Evolutionary conservation across 2,797 vertebrate species (phyloP).

Genomic region (Pangasius djambal): DNA sequence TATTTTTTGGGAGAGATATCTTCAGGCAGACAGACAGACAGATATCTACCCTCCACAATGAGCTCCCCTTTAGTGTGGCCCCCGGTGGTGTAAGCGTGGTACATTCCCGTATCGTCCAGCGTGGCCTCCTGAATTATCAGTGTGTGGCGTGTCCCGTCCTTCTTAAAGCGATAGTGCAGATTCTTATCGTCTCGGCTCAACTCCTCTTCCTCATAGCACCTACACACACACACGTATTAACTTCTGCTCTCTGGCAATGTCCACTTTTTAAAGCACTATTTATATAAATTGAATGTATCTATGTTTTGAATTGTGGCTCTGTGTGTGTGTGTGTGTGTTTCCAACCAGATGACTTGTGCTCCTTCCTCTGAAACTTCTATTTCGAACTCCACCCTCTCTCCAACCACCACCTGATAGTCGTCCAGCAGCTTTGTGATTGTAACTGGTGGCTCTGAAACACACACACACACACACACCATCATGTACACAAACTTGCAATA

Average conservation of each 20-base stretch:
- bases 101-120: conserved; percentile 83
- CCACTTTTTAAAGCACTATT: background rate
- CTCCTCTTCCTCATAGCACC: conserved; percentile 86
- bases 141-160: conserved; percentile 84
- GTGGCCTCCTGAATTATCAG: conserved; percentile 85
- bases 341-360: conserved; percentile 89
- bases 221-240: conserved; percentile 54
- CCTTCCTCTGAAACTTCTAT: conserved; percentile 92
- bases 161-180: conserved; percentile 85
- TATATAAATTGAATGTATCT: background rate
- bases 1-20: background rate
- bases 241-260: background rate
- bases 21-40: background rate
- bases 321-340: conserved; percentile 40
- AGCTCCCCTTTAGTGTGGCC: conserved; percentile 91
- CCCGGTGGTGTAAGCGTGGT: conserved; percentile 85
- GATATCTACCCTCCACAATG: conserved; percentile 85
- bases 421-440: conserved; percentile 84
- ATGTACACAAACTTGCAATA: no score
- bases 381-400: conserved; percentile 87
- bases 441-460: conserved; percentile 81
- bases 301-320: background rate
- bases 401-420: conserved; percentile 90
- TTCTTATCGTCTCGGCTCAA: conserved; percentile 76
- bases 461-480: background rate